A percentile compares a stretch with the other conserved stretches of the same genome.
Conservation (phyloP, 1,140 invertebrate species). For the Portunus trituberculatus region DNA sequence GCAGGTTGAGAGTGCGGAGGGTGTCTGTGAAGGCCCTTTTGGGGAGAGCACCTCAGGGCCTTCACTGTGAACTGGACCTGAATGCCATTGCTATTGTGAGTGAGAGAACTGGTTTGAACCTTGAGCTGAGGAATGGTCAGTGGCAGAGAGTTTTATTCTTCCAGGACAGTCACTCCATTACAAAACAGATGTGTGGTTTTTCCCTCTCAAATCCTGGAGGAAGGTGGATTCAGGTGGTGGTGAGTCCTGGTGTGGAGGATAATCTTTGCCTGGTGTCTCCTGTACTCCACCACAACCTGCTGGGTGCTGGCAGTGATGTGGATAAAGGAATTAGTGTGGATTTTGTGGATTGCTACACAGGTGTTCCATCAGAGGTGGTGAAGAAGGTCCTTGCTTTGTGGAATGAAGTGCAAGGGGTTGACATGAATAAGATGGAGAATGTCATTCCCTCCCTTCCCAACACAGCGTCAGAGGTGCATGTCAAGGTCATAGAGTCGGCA, state of each 20-base stretch:
- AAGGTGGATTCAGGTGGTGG: slow-evolving; percentile 56
- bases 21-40: slow-evolving; percentile 33
- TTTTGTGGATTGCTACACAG: not conserved
- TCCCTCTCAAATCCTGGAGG: not conserved
- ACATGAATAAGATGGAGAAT: not conserved
- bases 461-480: slow-evolving; percentile 51
- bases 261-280: slow-evolving; percentile 44
- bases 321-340: not conserved
- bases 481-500: slow-evolving; percentile 57
- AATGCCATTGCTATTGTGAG: slow-evolving; percentile 60
- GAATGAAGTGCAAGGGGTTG: slow-evolving; percentile 41
- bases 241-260: slow-evolving; percentile 33
- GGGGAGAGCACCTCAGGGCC: not conserved
- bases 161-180: not conserved
- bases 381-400: slow-evolving; percentile 52
- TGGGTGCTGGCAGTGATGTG: not conserved
- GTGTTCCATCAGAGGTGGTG: slow-evolving; percentile 37
- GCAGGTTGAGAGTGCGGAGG: slow-evolving; percentile 26
- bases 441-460: not conserved
- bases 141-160: slow-evolving; percentile 47
- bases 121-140: slow-evolving; percentile 49
- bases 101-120: slow-evolving; percentile 36
- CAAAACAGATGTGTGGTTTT: not conserved
- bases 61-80: slow-evolving; percentile 51
- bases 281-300: slow-evolving; percentile 56